Conservation (phyloP, 2,888 invertebrate genomes). For the Hirtodrosophila histrioides region DNA sequence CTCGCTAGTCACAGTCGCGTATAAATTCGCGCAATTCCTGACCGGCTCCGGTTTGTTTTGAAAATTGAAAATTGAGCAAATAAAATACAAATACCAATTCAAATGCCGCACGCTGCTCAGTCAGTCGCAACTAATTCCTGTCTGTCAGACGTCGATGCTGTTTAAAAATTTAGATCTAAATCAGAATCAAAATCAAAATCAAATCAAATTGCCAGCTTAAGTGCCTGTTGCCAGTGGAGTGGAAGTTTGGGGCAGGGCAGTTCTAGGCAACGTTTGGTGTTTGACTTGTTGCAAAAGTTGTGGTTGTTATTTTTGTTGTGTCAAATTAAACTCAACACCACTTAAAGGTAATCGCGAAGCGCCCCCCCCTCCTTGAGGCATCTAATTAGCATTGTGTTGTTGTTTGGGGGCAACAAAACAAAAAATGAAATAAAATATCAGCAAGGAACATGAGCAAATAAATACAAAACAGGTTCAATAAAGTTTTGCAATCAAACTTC, state of each 20-base stretch:
- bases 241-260: constrained; percentile 26
- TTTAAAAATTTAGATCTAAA: constrained; percentile 5
- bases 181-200: constrained; percentile 34
- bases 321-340: constrained; percentile 10
- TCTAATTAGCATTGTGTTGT: constrained; percentile 20
- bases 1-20: constrained; percentile 23
- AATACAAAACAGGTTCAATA: background rate
- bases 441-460: background rate
- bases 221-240: constrained; percentile 9
- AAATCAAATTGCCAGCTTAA: constrained; percentile 15
- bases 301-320: background rate
- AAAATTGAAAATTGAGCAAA: background rate
- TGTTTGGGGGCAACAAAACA: background rate
- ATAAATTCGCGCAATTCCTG: constrained; percentile 1
- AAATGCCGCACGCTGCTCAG: constrained; percentile 25
- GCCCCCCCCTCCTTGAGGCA: background rate
- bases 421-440: too few relatives aligned
- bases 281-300: constrained; percentile 44
- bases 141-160: background rate
- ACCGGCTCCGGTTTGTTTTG: constrained; percentile 29
- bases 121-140: constrained; percentile 39
- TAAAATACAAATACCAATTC: background rate
- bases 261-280: constrained; percentile 12
- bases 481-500: background rate
- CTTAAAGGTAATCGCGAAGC: background rate